Percentiles rank a stretch among this genome's conserved stretches.
Conservation (phyloP, 2,113 vertebrate genomes). For the Polyodon spathula region DNA sequence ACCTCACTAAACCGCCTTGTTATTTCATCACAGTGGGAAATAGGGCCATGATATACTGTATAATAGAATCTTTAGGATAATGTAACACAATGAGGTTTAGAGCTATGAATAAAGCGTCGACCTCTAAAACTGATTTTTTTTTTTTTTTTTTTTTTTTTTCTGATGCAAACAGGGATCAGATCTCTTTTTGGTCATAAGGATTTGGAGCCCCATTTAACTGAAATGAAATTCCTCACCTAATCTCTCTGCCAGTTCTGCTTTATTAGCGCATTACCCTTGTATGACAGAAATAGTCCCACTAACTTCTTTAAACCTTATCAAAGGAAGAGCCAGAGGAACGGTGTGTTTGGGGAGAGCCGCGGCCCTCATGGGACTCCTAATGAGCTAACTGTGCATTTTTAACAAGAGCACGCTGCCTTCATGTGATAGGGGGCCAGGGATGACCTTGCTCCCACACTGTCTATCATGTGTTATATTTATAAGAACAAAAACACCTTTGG, state of each 20-base stretch:
- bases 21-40: too few relatives aligned
- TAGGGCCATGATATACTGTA: too few relatives aligned
- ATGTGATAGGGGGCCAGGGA: constrained; percentile 57
- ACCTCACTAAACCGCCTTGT: too few relatives aligned
- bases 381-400: constrained; percentile 67
- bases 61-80: too few relatives aligned
- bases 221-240: neutral
- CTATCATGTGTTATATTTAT: constrained; percentile 69
- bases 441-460: constrained; percentile 65
- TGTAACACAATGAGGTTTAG: too few relatives aligned
- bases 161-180: neutral
- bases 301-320: constrained; percentile 20
- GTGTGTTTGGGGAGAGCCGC: constrained; percentile 25
- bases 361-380: constrained; percentile 60
- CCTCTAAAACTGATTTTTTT: too few relatives aligned
- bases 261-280: constrained; percentile 9
- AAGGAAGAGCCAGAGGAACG: constrained; percentile 10
- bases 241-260: constrained; percentile 10
- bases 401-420: constrained; percentile 54
- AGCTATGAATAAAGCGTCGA: too few relatives aligned
- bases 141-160: too few relatives aligned
- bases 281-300: constrained; percentile 8
- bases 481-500: constrained; percentile 50
- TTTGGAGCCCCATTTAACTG: constrained; percentile 1
- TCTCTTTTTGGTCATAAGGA: neutral